phyloP scores from a whole-genome alignment of 2,797 vertebrate genomes.

The Cirrhinus molitorella region DNA sequence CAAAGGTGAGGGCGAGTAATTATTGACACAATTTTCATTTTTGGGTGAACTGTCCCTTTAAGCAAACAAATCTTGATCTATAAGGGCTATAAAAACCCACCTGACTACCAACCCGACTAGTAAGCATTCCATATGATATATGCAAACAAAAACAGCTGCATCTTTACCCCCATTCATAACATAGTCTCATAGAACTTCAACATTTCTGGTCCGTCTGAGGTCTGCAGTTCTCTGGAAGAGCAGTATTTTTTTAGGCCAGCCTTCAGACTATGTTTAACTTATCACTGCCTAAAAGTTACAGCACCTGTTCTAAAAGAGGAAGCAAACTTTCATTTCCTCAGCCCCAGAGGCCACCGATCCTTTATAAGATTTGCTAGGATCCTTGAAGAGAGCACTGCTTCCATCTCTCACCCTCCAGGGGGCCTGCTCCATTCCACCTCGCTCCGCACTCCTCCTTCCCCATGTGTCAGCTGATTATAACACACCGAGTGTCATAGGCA shows the following conservation, averaged over 20 bases:
- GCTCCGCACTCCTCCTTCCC: slow-evolving; percentile 46
- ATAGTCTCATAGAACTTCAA: neutral
- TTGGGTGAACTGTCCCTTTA: too few relatives aligned
- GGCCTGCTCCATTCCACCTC: slow-evolving; percentile 54
- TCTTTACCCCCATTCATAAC: neutral
- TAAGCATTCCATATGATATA: slow-evolving; percentile 25
- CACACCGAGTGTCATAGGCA: slow-evolving; percentile 68
- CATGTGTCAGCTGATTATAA: slow-evolving; percentile 71
- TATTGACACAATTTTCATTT: too few relatives aligned
- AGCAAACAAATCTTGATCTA: neutral
- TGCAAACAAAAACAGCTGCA: slow-evolving; percentile 30
- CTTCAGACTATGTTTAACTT: slow-evolving; percentile 48
- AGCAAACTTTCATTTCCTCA: slow-evolving; percentile 52
- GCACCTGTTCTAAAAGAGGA: slow-evolving; percentile 43
- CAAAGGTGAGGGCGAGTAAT: too few relatives aligned
- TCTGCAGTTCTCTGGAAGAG: slow-evolving; percentile 18
- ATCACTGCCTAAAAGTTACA: slow-evolving; percentile 44
- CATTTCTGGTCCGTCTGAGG: neutral
- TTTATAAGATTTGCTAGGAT: slow-evolving; percentile 38
- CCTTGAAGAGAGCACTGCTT: slow-evolving; percentile 34
- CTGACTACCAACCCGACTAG: neutral
- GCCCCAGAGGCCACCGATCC: slow-evolving; percentile 32
- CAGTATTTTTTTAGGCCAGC: slow-evolving; percentile 28
- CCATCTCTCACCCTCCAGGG: slow-evolving; percentile 60
- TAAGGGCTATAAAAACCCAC: neutral